Evolutionary conservation across 1,140 invertebrate genomes (phyloP), one percentile per base, ranked within the genome.

Genomic region (Campodea augens): DNA sequence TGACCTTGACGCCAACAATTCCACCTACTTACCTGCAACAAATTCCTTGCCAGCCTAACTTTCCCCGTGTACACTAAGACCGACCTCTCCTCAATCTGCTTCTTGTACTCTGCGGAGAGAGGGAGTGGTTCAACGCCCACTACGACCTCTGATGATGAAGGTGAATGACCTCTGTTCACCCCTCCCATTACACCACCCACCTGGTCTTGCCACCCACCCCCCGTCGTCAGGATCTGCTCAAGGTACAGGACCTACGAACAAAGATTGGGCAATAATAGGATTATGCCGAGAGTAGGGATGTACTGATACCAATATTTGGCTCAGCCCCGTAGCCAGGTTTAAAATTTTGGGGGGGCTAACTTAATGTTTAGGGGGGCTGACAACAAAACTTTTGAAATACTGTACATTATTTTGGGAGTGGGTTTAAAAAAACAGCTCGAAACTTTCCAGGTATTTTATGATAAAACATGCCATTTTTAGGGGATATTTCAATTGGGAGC

Each of bases 201-300:
- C 53, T 70, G 69, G 49, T 72, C 70, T 54, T 72, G 70, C 70
- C 70, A 72, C 1, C 70, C 70, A 20, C 70, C 70, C 21, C 63
- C 63, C 22, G 70, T 71, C 4, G 70, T 72, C 45, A 72, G 51
- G 51, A 71, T 48, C 53, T 71, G 69, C 44, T 72, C 70, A 23
- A 71, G 49, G 46, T 63, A 59, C 10, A 72, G 53, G 2, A 70
- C 65, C 62, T 67, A 49, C 5, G 48, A 46, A 44, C 19, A 36
- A 21, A 38, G 41, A 21, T 25, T 5, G 32, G 7, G 27, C 7
- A 32, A 32, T n/a, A 15, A 32, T 32, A 32, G 15, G 15, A 32
- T 32, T 10, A 32, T n/a, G 10, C 20, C 15, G 10, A 37, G 36
- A 37, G n/a, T n/a, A n/a, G n/a, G n/a, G n/a, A n/a, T n/a, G n/a